These are phyloP conservation scores for Brachystomella parvula DNA, from an alignment of 1,140 invertebrate species.

Conservation along the genomic window DNA sequence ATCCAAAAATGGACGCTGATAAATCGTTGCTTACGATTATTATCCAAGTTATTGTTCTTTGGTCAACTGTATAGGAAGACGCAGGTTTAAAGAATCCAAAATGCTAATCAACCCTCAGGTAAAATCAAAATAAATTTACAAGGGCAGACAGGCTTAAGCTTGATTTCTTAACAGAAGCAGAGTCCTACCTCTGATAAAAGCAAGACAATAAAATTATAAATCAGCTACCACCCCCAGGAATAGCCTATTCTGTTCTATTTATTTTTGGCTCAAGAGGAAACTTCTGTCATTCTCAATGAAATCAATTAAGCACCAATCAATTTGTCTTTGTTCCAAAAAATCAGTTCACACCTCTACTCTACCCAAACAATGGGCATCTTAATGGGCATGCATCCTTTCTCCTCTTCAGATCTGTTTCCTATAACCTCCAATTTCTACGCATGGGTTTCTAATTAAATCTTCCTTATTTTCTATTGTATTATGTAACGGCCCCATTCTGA, in stretches of 20 bases:
- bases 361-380: background rate
- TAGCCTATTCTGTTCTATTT: background rate
- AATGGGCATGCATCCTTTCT: background rate
- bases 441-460: background rate
- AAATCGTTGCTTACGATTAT: no score
- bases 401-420: background rate
- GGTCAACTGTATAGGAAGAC: no score
- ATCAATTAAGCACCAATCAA: background rate
- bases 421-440: background rate
- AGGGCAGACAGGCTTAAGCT: no score
- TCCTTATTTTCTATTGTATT: no score
- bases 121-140: no score
- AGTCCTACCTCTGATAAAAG: background rate
- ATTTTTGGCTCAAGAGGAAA: background rate
- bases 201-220: background rate
- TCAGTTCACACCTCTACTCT: background rate
- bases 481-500: no score
- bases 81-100: no score
- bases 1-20: no score
- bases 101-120: no score
- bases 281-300: background rate
- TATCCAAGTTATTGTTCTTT: no score
- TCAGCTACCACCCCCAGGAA: background rate
- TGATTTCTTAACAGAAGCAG: no score
- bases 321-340: background rate